phyloP scores from a whole-genome alignment of 2,113 vertebrate species.

The Pelusios castaneus region DNA sequence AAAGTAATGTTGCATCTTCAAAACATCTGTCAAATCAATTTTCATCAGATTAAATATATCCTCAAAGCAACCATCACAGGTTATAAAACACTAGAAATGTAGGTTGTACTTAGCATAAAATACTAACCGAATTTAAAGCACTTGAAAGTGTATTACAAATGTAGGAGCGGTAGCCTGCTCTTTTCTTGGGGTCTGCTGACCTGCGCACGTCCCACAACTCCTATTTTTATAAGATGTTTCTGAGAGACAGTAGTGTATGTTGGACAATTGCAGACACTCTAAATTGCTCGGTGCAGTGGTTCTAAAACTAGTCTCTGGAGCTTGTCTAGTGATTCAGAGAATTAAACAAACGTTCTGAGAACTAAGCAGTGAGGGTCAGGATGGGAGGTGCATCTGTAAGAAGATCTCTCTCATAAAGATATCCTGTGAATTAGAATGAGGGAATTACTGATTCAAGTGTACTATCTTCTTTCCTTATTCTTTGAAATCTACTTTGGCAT shows the following conservation, averaged over 20 bases:
- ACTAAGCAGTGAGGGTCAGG: neutral
- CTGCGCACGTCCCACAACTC: neutral
- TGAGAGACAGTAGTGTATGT: neutral
- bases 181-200: neutral
- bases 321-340: neutral
- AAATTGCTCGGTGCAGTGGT: neutral
- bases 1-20: constrained; percentile 62
- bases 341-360: neutral
- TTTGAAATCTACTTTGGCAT: constrained; percentile 16
- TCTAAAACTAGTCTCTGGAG: neutral
- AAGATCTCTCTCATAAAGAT: constrained; percentile 34
- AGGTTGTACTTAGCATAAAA: constrained; percentile 48
- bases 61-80: constrained; percentile 50
- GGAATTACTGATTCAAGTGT: constrained; percentile 19
- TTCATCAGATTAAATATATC: constrained; percentile 72
- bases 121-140: constrained; percentile 44
- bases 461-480: constrained; percentile 7
- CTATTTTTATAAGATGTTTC: constrained; percentile 4
- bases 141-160: neutral
- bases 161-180: neutral
- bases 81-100: constrained; percentile 60
- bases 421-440: neutral
- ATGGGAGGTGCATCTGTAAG: constrained; percentile 21
- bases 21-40: constrained; percentile 72
- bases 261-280: neutral